Conservation (phyloP, 2,888 invertebrate genomes). For the Physocephala rufipes region DNA sequence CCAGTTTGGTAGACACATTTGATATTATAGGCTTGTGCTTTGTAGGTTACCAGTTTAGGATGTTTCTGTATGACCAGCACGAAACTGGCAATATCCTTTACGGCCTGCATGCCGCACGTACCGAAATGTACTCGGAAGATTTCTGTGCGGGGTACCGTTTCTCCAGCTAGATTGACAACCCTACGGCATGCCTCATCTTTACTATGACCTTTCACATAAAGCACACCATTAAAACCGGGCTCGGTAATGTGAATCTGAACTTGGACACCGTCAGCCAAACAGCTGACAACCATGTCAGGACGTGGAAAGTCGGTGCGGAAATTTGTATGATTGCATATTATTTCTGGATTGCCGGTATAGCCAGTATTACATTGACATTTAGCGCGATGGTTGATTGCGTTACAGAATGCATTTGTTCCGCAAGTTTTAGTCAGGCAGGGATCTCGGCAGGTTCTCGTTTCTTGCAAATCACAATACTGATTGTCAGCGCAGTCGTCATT, state of each 20-base stretch:
- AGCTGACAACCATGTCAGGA: slow-evolving; percentile 87
- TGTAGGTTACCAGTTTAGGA: slow-evolving; percentile 92
- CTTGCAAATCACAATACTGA: slow-evolving; percentile 74
- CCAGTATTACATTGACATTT: slow-evolving; percentile 81
- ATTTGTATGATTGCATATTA: slow-evolving; percentile 72
- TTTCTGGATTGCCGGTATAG: slow-evolving; percentile 79
- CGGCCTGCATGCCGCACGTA: slow-evolving; percentile 89
- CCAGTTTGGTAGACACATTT: slow-evolving; percentile 95
- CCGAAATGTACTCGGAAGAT: slow-evolving; percentile 91
- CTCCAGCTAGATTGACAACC: slow-evolving; percentile 79
- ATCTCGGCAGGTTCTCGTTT: slow-evolving; percentile 78
- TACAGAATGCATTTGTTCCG: slow-evolving; percentile 80
- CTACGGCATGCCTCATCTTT: slow-evolving; percentile 90
- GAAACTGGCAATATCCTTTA: slow-evolving; percentile 91
- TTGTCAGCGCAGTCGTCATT: slow-evolving; percentile 82
- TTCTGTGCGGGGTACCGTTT: slow-evolving; percentile 74
- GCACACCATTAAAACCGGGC: slow-evolving; percentile 83
- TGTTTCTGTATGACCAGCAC: slow-evolving; percentile 96
- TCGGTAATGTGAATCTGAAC: slow-evolving; percentile 80
- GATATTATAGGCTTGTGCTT: slow-evolving; percentile 95
- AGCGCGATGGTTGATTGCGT: slow-evolving; percentile 79
- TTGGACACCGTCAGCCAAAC: slow-evolving; percentile 90
- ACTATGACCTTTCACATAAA: slow-evolving; percentile 94
- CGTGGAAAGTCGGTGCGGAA: slow-evolving; percentile 83
- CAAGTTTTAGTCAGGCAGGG: slow-evolving; percentile 80